Evolutionary conservation across 2,797 vertebrate genomes (phyloP).

Genomic region (Apogon talboti): DNA sequence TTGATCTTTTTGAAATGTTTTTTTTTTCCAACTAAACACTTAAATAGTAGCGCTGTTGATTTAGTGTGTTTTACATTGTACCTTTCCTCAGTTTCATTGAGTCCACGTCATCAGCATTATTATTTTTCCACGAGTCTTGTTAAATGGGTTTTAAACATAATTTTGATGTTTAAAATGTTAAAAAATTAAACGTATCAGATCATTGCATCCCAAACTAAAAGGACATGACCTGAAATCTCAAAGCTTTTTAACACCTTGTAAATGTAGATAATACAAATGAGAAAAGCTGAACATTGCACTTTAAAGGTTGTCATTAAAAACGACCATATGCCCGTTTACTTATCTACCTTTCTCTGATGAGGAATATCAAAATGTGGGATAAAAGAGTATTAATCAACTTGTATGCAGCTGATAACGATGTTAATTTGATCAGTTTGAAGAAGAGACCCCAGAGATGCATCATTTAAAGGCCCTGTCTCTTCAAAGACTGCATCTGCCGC

Average conservation of each 20-base stretch:
- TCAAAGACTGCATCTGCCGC: conserved; percentile 31
- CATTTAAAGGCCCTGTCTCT: conserved; percentile 60
- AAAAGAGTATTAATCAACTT: conserved; percentile 18
- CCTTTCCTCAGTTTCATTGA: no score
- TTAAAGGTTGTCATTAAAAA: conserved; percentile 25
- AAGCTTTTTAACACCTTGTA: not conserved
- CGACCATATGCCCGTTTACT: not conserved
- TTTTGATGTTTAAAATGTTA: not conserved
- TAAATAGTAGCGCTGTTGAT: no score
- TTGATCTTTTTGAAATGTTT: no score
- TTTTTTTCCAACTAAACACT: no score
- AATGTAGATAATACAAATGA: not conserved
- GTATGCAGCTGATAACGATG: conserved; percentile 13
- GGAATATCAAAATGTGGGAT: conserved; percentile 10
- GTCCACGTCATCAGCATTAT: no score
- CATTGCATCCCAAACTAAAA: not conserved
- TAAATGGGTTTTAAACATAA: no score
- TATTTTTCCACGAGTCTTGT: no score
- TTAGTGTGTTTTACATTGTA: no score
- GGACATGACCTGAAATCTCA: not conserved
- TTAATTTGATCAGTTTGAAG: conserved; percentile 31
- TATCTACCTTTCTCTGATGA: conserved; percentile 1
- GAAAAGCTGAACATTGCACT: conserved; percentile 3
- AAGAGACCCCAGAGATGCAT: conserved; percentile 41
- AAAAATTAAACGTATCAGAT: not conserved